These are phyloP conservation scores for Linepithema humile DNA, from an alignment of 1,140 invertebrate species.

Conservation along the genomic window DNA sequence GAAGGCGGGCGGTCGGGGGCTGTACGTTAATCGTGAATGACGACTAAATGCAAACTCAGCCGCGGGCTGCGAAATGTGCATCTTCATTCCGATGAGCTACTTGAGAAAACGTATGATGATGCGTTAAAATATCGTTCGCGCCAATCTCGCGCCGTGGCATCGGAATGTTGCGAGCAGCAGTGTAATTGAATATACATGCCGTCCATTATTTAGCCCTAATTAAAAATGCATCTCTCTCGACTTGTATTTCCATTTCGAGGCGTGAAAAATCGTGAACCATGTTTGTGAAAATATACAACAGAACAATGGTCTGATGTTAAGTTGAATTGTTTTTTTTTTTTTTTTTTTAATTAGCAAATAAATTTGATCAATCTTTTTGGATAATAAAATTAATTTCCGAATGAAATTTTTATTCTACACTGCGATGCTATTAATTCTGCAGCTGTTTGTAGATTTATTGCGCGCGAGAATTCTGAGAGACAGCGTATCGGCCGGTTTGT, in stretches of 20 bases:
- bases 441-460: not conserved
- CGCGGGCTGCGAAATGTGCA: constrained; percentile 13
- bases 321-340: not conserved
- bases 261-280: not conserved
- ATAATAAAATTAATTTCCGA: too few relatives aligned
- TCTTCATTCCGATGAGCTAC: constrained; percentile 17
- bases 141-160: not conserved
- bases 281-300: not conserved
- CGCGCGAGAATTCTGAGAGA: not conserved
- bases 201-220: not conserved
- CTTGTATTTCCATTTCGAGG: not conserved
- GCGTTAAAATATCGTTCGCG: not conserved
- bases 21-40: constrained; percentile 32
- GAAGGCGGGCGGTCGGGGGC: too few relatives aligned
- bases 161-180: not conserved
- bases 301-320: not conserved
- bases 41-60: constrained; percentile 34
- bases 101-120: not conserved
- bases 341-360: too few relatives aligned
- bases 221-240: not conserved
- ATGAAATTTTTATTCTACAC: not conserved
- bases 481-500: not conserved
- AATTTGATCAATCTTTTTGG: not conserved
- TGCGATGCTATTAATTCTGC: not conserved
- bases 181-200: not conserved